These are phyloP conservation scores for Dendrophyllia cribrosa DNA, from an alignment of 64 coral and sea anemone species.

Conservation along the genomic window DNA sequence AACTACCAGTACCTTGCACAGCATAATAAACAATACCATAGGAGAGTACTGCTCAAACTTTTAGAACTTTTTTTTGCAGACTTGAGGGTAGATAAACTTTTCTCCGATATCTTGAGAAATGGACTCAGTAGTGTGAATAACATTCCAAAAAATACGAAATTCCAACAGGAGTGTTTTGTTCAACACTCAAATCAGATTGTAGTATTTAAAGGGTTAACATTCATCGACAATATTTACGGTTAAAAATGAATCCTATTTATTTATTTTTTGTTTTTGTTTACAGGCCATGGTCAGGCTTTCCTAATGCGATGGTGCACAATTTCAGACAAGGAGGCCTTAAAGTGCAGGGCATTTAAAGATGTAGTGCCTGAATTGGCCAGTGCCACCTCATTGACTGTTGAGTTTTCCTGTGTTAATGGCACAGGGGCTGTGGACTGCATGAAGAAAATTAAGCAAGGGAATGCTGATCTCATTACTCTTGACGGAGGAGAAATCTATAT, in stretches of 20 bases:
- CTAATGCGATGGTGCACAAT: slow-evolving; percentile 43
- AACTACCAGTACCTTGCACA: too few relatives aligned
- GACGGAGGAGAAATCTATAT: slow-evolving; percentile 41
- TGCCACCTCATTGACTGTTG: background rate
- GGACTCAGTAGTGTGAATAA: too few relatives aligned
- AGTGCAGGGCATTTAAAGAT: background rate
- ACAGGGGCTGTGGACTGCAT: slow-evolving; percentile 33
- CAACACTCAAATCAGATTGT: too few relatives aligned
- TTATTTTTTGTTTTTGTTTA: background rate
- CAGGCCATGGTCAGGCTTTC: background rate
- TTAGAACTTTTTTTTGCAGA: too few relatives aligned
- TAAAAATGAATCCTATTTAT: background rate
- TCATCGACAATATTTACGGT: too few relatives aligned
- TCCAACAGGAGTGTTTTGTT: too few relatives aligned
- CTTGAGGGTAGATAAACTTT: too few relatives aligned
- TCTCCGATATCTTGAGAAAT: too few relatives aligned
- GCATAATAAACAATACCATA: too few relatives aligned
- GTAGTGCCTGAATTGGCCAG: background rate
- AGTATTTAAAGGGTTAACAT: too few relatives aligned
- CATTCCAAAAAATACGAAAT: too few relatives aligned
- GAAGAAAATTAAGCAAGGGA: slow-evolving; percentile 38
- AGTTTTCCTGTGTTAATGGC: slow-evolving; percentile 21
- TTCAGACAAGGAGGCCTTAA: background rate
- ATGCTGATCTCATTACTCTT: slow-evolving; percentile 67
- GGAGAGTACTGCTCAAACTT: too few relatives aligned